Evolutionary conservation across 2,113 vertebrate species (phyloP), one percentile per base, ranked within the genome.

Genomic region (Rhinoderma darwinii): DNA sequence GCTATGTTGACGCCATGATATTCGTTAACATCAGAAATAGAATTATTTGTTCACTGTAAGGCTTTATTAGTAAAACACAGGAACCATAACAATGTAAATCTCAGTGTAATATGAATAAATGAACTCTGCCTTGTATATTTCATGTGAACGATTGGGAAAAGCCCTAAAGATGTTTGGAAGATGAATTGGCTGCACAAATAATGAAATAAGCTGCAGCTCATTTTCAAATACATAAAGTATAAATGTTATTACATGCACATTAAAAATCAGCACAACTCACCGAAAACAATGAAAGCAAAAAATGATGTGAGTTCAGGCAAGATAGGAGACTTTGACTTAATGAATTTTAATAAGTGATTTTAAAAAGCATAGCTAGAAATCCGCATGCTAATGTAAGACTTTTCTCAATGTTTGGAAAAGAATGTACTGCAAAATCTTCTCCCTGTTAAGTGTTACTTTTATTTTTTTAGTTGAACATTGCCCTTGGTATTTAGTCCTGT

Each of bases 301-400:
- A 79, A 79, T 54, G 25, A 80, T 80, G 77, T n/a, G 51, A 59
- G 77, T 56, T 80, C 35, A 35, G 51, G 77, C 51, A 39, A 54
- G 32, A 56, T 80, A 37, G 32, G 77, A 75, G 77, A 37, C 32
- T 80, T 37, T 3, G 22, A 80, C 51, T 59, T 80, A 80, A 80
- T 80, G 77, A 80, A 80, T 80, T 80, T 56, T 80, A 80, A 80
- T 80, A 80, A 80, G 77, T 80, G 35, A 80, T 80, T 80, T 54
- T 80, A 80, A 59, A 25, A 80, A 56, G 51, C 51, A n/a, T n/a
- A 80, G 51, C 77, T 56, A 80, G 51, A 32, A 80, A 59, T 80
- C 32, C 39, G 51, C 50, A 56, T 79, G 20, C 47, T 79, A 79
- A 80, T 39, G 35, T 37, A 6, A n/a, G 35, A 59, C 11, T 80